phyloP scores from a whole-genome alignment of 2,888 invertebrate genomes.

The Willowsia nigromaculata region DNA sequence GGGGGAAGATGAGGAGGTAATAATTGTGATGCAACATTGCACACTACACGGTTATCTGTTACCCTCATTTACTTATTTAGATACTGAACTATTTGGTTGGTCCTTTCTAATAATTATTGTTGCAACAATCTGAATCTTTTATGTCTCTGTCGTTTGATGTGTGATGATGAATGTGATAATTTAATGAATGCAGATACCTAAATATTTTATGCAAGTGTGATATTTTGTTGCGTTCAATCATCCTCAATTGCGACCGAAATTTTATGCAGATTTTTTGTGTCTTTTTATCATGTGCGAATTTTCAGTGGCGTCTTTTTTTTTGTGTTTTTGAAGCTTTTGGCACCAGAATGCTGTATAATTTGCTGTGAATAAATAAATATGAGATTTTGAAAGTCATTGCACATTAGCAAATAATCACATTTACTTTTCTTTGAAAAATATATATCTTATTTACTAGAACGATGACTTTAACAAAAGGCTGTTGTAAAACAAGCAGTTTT shows the following conservation, averaged over 20 bases:
- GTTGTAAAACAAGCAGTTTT: no score
- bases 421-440: no score
- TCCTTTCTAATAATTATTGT: neutral
- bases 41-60: no score
- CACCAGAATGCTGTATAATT: neutral
- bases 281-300: neutral
- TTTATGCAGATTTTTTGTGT: neutral
- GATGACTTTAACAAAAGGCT: no score
- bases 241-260: neutral
- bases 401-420: neutral
- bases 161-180: neutral
- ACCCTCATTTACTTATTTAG: no score
- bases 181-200: neutral
- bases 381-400: neutral
- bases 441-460: no score
- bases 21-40: neutral
- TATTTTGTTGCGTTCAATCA: neutral
- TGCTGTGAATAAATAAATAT: neutral
- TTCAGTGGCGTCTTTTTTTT: neutral
- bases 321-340: neutral
- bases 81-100: no score
- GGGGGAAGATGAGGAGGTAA: neutral
- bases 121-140: neutral
- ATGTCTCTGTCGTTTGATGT: neutral
- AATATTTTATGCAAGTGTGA: neutral